Evolutionary conservation across 30 jellyfish, hydroid and myxozoan genomes (phyloP).

Genomic region (Chironex yamaguchii): DNA sequence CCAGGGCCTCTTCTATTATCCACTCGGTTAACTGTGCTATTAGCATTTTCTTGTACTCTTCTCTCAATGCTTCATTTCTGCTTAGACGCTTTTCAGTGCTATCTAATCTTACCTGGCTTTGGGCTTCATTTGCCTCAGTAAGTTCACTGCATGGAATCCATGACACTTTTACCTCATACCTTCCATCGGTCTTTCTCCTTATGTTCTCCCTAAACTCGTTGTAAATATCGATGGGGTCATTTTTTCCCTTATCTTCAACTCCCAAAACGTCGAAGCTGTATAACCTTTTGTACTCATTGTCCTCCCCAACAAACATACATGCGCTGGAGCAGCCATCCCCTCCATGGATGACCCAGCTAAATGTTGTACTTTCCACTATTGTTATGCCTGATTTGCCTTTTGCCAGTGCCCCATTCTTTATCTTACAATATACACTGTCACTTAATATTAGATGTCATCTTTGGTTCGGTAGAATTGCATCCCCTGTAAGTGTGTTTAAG

Average conservation of each 20-base stretch:
- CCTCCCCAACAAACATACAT: slow-evolving; percentile 41
- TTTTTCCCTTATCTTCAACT: slow-evolving; percentile 60
- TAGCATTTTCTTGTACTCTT: slow-evolving; percentile 54
- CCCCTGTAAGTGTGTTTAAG: slow-evolving; percentile 28
- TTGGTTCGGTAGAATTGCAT: neutral
- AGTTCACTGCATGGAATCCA: slow-evolving; percentile 71
- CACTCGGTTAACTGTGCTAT: slow-evolving; percentile 51
- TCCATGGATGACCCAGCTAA: slow-evolving; percentile 60
- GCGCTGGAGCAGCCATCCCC: slow-evolving; percentile 30
- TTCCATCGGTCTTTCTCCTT: slow-evolving; percentile 44
- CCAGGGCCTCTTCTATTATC: slow-evolving; percentile 26
- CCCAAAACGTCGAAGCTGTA: slow-evolving; percentile 51
- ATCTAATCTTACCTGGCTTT: slow-evolving; percentile 53
- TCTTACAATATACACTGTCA: slow-evolving; percentile 44
- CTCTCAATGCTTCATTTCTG: slow-evolving; percentile 11
- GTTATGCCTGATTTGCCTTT: slow-evolving; percentile 25
- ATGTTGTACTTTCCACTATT: slow-evolving; percentile 48
- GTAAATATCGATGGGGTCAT: slow-evolving; percentile 28
- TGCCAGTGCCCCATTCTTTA: slow-evolving; percentile 28
- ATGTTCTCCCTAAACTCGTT: slow-evolving; percentile 45
- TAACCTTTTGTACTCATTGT: neutral
- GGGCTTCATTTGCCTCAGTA: slow-evolving; percentile 65
- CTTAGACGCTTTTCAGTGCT: slow-evolving; percentile 49
- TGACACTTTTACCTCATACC: slow-evolving; percentile 65
- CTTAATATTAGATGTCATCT: slow-evolving; percentile 40